Percentiles rank a stretch among this genome's conserved stretches.
Conservation (phyloP, 2,888 invertebrate species). For the Iselma pallidipennis region DNA sequence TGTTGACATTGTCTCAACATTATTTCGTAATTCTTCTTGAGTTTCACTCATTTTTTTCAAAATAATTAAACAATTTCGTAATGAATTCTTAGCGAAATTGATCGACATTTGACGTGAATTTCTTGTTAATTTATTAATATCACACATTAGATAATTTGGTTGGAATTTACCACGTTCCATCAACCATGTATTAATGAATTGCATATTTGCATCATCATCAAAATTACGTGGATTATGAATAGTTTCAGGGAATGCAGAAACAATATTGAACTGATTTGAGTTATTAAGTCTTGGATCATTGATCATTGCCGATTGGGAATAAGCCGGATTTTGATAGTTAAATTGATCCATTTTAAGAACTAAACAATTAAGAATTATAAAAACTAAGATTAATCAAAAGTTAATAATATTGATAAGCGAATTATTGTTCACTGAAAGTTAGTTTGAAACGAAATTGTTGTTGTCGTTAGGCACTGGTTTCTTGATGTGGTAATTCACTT, state of each 20-base stretch:
- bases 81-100: conserved; percentile 47
- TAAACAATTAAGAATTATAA: background rate
- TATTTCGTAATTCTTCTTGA: conserved; percentile 56
- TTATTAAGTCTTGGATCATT: conserved; percentile 16
- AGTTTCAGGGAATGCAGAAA: background rate
- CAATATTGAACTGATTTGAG: background rate
- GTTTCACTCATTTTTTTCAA: conserved; percentile 51
- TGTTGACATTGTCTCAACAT: conserved; percentile 57
- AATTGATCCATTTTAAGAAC: conserved; percentile 1
- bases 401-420: background rate
- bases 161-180: conserved; percentile 46
- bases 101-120: conserved; percentile 44
- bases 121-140: conserved; percentile 7
- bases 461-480: conserved; percentile 2
- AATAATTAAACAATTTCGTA: conserved; percentile 46
- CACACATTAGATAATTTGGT: conserved; percentile 29
- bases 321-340: background rate
- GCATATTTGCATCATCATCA: conserved; percentile 7
- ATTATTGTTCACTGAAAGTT: background rate
- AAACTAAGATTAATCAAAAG: background rate
- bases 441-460: background rate
- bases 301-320: conserved; percentile 1
- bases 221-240: background rate
- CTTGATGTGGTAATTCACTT: conserved; percentile 58
- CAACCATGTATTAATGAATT: conserved; percentile 45